phyloP scores from a whole-genome alignment of 2,113 vertebrate species.

The Casuarius casuarius region DNA sequence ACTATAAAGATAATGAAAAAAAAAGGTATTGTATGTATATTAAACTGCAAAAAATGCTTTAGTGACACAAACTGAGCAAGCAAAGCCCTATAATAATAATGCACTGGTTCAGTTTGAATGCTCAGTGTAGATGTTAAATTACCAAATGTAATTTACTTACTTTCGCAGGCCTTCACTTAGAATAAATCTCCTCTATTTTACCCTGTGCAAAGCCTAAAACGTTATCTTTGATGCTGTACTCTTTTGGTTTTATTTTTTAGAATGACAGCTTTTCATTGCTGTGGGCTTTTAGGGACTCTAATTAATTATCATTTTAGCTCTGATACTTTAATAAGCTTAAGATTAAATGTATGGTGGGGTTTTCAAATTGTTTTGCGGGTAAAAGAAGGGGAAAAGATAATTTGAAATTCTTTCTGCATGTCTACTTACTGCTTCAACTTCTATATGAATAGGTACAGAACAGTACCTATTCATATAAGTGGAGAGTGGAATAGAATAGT shows the following conservation, averaged over 20 bases:
- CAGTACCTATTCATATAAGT: background rate
- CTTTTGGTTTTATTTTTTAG: background rate
- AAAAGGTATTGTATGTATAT: background rate
- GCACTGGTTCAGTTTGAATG: background rate
- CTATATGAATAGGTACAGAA: background rate
- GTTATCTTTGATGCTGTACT: background rate
- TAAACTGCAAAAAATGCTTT: background rate
- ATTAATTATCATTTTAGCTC: background rate
- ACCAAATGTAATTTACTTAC: background rate
- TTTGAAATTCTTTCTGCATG: background rate
- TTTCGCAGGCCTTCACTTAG: background rate
- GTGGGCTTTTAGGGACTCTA: background rate
- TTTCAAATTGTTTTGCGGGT: background rate
- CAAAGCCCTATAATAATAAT: background rate
- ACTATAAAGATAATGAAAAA: background rate
- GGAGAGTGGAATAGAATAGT: background rate
- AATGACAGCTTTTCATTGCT: background rate
- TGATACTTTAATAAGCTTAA: background rate
- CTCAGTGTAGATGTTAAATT: background rate
- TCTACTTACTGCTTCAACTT: background rate
- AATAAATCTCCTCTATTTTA: background rate
- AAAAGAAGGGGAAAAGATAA: background rate
- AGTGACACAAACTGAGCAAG: background rate
- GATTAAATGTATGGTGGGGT: background rate
- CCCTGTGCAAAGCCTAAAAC: background rate